Conservation (phyloP, 2,797 vertebrate genomes). For the Columba guinea region DNA sequence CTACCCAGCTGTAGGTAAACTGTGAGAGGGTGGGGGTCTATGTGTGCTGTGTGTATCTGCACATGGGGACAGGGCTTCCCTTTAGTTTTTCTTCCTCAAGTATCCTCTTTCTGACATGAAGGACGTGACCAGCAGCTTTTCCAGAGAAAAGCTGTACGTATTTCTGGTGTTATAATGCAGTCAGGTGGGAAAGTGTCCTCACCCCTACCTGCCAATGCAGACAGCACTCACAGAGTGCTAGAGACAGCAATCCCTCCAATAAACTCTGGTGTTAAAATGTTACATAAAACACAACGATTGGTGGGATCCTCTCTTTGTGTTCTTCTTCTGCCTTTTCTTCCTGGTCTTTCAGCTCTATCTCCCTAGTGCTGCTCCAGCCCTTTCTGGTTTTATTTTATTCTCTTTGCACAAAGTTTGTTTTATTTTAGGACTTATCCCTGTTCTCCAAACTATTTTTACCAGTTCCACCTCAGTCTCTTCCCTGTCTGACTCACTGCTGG, state of each 20-base stretch:
- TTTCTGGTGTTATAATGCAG: neutral
- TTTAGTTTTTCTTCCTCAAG: neutral
- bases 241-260: neutral
- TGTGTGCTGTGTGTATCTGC: neutral
- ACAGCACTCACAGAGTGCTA: neutral
- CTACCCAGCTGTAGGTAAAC: neutral
- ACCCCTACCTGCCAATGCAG: neutral
- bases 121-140: neutral
- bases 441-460: neutral
- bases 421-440: conserved; percentile 13
- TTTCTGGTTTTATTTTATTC: conserved; percentile 59
- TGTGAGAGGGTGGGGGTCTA: neutral
- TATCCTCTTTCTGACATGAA: neutral
- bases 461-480: neutral
- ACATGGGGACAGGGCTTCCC: neutral
- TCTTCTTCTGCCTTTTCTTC: neutral
- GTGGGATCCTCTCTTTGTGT: neutral
- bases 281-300: neutral
- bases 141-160: neutral
- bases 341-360: neutral
- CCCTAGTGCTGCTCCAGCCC: neutral
- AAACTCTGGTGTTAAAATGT: neutral
- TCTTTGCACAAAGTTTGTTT: conserved; percentile 33
- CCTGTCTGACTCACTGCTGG: conserved; percentile 47
- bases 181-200: neutral